Evolutionary conservation across 2,888 invertebrate genomes (phyloP).

Genomic region (Oeneis ivallda): DNA sequence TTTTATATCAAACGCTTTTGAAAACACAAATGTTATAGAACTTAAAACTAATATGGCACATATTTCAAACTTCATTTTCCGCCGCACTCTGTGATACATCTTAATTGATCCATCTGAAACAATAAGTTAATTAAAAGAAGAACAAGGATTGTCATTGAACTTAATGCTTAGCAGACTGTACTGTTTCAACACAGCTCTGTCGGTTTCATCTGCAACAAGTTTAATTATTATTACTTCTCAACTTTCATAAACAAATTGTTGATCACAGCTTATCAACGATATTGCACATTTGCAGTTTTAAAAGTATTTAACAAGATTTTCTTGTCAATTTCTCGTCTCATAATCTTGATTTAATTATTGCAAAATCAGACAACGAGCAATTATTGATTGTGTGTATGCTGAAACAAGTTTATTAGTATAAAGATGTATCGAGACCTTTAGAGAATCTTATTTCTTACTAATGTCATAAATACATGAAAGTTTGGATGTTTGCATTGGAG

Average conservation of each 20-base stretch:
- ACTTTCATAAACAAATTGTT: no score
- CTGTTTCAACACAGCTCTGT: constrained; percentile 29
- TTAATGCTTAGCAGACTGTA: constrained; percentile 37
- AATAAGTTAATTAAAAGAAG: constrained; percentile 38
- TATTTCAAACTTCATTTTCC: constrained; percentile 62
- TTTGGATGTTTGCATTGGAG: no score
- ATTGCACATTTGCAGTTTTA: constrained; percentile 3
- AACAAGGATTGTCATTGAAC: constrained; percentile 33
- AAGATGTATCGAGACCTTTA: no score
- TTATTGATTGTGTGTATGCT: no score
- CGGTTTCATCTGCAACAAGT: constrained; percentile 17
- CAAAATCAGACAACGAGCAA: no score
- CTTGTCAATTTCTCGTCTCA: no score
- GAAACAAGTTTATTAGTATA: no score
- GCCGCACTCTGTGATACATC: constrained; percentile 65
- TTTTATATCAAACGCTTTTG: constrained; percentile 55
- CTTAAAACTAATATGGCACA: constrained; percentile 61
- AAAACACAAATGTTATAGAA: constrained; percentile 43
- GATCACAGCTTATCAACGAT: not conserved
- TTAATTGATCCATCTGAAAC: constrained; percentile 66
- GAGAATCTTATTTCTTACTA: no score
- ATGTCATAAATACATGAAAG: no score
- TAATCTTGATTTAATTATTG: no score
- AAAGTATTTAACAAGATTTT: no score
- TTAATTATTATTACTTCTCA: not conserved